Evolutionary conservation across 2,797 vertebrate genomes (phyloP).

Genomic region (Enteromius argenteus): DNA sequence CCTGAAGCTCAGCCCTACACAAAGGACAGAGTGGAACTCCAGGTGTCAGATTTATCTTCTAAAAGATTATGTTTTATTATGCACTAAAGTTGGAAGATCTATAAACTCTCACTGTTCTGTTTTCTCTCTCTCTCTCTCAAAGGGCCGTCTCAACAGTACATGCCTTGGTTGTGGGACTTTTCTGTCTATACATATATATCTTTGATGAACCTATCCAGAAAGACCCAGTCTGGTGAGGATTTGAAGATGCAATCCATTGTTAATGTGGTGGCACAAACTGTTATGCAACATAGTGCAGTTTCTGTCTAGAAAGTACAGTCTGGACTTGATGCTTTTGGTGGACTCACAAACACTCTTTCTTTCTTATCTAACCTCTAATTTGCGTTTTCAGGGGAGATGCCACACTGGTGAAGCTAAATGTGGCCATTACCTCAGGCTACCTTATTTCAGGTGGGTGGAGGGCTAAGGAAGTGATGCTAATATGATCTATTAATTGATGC

Average conservation of each 20-base stretch:
- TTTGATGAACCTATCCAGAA: constrained; percentile 81
- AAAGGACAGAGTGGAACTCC: constrained; percentile 89
- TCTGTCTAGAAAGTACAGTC: background rate
- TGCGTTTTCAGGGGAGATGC: constrained; percentile 81
- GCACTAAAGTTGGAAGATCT: background rate
- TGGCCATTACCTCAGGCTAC: constrained; percentile 85
- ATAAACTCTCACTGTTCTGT: background rate
- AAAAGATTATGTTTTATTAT: constrained; percentile 9
- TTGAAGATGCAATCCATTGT: background rate
- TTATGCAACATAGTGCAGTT: too few species aligned
- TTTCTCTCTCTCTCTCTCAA: constrained; percentile 30
- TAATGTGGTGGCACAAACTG: background rate
- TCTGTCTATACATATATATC: constrained; percentile 83
- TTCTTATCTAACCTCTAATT: constrained; percentile 38
- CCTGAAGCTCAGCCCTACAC: constrained; percentile 74
- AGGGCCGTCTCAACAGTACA: constrained; percentile 87
- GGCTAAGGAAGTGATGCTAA: background rate
- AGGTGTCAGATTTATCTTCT: constrained; percentile 74
- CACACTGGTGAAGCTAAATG: constrained; percentile 79
- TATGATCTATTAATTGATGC: background rate
- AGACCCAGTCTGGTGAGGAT: constrained; percentile 86
- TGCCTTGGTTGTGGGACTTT: constrained; percentile 81
- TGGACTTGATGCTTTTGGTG: background rate
- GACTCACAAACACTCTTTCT: background rate
- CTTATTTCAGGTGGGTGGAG: constrained; percentile 83